Percentiles rank a stretch among this genome's conserved stretches.
Conservation (phyloP, 2,113 vertebrate genomes). For the Cyphomyrus discorhynchus region DNA sequence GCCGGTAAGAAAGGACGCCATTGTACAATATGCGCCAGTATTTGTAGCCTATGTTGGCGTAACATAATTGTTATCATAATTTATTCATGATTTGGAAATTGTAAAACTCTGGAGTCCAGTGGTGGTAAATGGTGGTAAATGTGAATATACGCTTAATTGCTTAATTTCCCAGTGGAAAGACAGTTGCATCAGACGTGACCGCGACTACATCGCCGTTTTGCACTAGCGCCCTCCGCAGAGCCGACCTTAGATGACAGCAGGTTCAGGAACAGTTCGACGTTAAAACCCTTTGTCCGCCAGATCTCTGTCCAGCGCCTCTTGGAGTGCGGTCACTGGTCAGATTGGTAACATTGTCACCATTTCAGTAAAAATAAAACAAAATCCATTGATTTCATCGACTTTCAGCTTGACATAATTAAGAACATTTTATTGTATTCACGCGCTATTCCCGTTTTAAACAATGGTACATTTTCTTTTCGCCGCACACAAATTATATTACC, state of each 20-base stretch:
- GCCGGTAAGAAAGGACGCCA: background rate
- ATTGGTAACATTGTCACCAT: background rate
- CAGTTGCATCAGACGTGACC: background rate
- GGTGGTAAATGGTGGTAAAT: background rate
- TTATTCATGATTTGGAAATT: background rate
- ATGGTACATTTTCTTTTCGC: background rate
- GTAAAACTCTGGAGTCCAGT: background rate
- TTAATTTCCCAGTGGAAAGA: slow-evolving; percentile 3
- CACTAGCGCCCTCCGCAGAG: background rate
- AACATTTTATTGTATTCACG: background rate
- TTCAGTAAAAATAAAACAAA: background rate
- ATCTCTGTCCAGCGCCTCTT: background rate
- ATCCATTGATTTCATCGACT: background rate
- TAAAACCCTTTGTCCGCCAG: slow-evolving; percentile 4
- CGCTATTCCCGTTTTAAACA: background rate
- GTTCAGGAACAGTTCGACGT: background rate
- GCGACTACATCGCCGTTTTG: background rate
- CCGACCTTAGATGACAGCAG: background rate
- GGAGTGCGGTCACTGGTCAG: background rate
- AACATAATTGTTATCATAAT: background rate
- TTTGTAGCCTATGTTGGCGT: background rate
- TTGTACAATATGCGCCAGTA: background rate
- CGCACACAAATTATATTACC: background rate
- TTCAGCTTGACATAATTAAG: background rate
- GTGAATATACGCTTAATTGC: background rate